phyloP scores from a whole-genome alignment of 2,113 vertebrate genomes.

The Emberiza fucata region DNA sequence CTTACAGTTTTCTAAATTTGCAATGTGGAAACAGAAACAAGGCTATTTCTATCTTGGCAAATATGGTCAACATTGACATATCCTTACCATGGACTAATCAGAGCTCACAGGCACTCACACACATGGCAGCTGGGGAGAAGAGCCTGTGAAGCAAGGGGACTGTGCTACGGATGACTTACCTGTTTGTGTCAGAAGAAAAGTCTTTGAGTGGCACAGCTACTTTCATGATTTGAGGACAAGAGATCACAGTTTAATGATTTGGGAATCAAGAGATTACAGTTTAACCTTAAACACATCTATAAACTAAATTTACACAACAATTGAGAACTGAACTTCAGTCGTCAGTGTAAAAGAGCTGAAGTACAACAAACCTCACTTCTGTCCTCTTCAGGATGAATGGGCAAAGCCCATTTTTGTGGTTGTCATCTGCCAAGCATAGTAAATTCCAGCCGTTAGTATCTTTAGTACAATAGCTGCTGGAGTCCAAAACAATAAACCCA shows the following conservation, averaged over 20 bases:
- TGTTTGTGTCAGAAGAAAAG: neutral
- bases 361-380: neutral
- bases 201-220: neutral
- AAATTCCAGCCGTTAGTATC: neutral
- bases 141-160: neutral
- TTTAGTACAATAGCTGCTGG: neutral
- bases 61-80: neutral
- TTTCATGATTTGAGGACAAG: neutral
- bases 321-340: neutral
- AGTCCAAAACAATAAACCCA: neutral
- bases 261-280: neutral
- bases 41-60: neutral
- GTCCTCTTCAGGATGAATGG: neutral
- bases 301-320: neutral
- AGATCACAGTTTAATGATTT: slow-evolving; percentile 6
- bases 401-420: neutral
- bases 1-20: neutral
- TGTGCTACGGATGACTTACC: neutral
- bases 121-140: neutral
- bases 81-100: neutral
- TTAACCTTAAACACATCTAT: neutral
- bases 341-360: neutral
- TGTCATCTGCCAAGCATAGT: neutral
- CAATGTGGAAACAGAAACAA: neutral
- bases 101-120: rapidly evolving